A percentile compares a stretch with the other conserved stretches of the same genome.
Evolutionary conservation across 2,113 vertebrate species (phyloP).

Genomic region (Echinops telfairi): DNA sequence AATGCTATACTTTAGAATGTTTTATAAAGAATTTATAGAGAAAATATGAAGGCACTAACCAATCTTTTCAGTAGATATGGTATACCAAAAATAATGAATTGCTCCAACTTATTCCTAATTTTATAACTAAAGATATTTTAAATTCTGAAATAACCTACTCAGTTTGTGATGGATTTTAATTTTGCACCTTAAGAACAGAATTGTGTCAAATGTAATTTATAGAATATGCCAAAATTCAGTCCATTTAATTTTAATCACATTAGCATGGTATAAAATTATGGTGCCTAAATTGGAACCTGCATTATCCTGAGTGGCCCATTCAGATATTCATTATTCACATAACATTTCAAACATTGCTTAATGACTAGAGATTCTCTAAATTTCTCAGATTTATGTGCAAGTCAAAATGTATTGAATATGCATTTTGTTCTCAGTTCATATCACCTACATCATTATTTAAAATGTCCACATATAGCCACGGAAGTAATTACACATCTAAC

Average conservation of each 20-base stretch:
- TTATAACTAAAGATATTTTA: conserved; percentile 32
- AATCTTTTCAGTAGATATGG: not conserved
- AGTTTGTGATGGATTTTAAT: conserved; percentile 37
- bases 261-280: conserved; percentile 1
- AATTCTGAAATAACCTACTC: conserved; percentile 33
- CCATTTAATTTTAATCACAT: conserved; percentile 21
- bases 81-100: not conserved
- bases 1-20: not conserved
- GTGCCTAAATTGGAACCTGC: not conserved
- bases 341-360: conserved; percentile 61
- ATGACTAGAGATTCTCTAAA: conserved; percentile 59
- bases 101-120: conserved; percentile 42
- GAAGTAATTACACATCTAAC: conserved; percentile 33
- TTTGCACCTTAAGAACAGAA: conserved; percentile 1
- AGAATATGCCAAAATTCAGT: not conserved
- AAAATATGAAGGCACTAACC: not conserved
- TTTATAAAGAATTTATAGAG: not conserved
- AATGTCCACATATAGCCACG: not conserved
- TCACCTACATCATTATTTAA: conserved; percentile 58
- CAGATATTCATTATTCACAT: conserved; percentile 62
- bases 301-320: not conserved
- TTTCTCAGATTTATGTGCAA: conserved; percentile 72
- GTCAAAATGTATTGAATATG: conserved; percentile 61
- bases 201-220: conserved; percentile 14
- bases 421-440: conserved; percentile 46